Evolutionary conservation across 1,140 invertebrate species (phyloP).

Genomic region (Drosophila pseudoananassae): DNA sequence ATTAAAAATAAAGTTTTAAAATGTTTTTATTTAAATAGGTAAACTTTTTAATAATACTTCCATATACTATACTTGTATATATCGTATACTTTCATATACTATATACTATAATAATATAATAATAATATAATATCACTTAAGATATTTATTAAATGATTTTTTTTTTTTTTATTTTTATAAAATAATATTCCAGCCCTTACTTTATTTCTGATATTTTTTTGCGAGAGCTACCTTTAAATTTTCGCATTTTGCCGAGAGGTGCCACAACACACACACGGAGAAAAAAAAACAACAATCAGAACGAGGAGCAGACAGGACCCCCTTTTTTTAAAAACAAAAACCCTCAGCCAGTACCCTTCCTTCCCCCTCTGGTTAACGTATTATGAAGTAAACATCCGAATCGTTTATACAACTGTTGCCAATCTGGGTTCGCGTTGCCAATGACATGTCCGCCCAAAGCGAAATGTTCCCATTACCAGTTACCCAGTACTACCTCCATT

Average conservation of each 20-base stretch:
- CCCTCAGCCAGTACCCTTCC: too few species aligned
- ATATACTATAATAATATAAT: too few species aligned
- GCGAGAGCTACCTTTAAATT: not conserved
- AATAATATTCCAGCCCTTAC: too few species aligned
- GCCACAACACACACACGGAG: not conserved
- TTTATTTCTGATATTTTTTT: not conserved
- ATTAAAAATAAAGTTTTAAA: too few species aligned
- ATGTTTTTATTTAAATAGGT: too few species aligned
- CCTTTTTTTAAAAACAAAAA: not conserved
- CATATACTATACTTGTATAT: too few species aligned
- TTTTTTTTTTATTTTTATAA: too few species aligned
- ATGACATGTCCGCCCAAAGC: slow-evolving; percentile 61
- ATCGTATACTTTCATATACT: too few species aligned
- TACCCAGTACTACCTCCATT: slow-evolving; percentile 1
- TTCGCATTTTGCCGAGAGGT: not conserved
- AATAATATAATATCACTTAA: too few species aligned
- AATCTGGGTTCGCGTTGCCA: slow-evolving; percentile 62
- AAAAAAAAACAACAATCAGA: slow-evolving; percentile 17
- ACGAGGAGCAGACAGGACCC: not conserved
- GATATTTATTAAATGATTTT: too few species aligned
- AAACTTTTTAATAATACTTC: too few species aligned
- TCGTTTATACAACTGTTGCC: slow-evolving; percentile 79
- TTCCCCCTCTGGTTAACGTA: slow-evolving; percentile 12
- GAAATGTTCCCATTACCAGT: slow-evolving; percentile 23
- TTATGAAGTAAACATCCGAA: slow-evolving; percentile 72